Evolutionary conservation across 1,140 invertebrate species (phyloP).

Genomic region (Lerema accius): DNA sequence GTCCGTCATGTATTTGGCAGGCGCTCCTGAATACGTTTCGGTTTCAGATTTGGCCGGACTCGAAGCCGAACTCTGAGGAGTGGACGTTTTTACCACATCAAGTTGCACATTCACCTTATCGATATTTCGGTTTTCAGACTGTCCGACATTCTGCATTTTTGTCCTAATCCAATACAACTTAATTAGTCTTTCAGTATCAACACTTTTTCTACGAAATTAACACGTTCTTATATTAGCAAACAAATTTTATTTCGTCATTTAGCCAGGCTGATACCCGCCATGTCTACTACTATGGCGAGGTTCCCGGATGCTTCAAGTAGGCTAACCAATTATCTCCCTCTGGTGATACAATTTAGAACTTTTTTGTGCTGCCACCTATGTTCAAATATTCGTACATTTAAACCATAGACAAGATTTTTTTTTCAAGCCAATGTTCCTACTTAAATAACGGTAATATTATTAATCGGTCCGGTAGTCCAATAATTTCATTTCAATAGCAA

Average conservation of each 20-base stretch:
- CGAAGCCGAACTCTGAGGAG: conserved; percentile 82
- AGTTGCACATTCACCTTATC: conserved; percentile 86
- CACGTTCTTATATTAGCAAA: conserved; percentile 82
- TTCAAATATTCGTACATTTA: conserved; percentile 57
- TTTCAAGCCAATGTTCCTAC: conserved; percentile 31
- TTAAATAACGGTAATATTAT: no score
- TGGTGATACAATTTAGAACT: conserved; percentile 69
- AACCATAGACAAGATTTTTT: conserved; percentile 48
- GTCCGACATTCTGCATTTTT: conserved; percentile 95
- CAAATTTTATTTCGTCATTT: conserved; percentile 86
- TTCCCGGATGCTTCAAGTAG: conserved; percentile 84
- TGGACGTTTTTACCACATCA: conserved; percentile 83
- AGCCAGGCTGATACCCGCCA: conserved; percentile 88
- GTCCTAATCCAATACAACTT: conserved; percentile 86
- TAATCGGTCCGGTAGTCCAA: no score
- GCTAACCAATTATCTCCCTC: conserved; percentile 81
- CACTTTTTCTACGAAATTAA: conserved; percentile 82
- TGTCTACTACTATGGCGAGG: conserved; percentile 86
- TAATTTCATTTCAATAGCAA: no score
- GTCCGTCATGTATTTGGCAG: conserved; percentile 93
- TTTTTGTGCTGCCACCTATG: conserved; percentile 68
- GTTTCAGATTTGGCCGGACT: conserved; percentile 90
- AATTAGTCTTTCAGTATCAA: conserved; percentile 82
- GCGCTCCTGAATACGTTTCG: conserved; percentile 89
- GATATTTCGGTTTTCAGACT: conserved; percentile 90